A percentile compares a stretch with the other conserved stretches of the same genome.
Conservation (phyloP, 1,140 invertebrate genomes). For the Cydia amplana region DNA sequence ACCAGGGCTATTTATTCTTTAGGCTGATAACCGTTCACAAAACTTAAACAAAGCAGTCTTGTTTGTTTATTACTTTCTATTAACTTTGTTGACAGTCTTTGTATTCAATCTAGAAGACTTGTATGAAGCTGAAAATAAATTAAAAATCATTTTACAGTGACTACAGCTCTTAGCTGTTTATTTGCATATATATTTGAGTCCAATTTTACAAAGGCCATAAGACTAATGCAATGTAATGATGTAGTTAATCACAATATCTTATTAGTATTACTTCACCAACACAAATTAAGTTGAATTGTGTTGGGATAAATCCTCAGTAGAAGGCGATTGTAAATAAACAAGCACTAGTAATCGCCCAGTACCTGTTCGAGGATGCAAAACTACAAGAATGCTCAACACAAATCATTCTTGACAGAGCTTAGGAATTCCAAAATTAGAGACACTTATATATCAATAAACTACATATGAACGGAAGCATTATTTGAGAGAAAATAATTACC, state of each 20-base stretch:
- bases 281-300: neutral
- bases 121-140: conserved; percentile 4
- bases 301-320: neutral
- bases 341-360: neutral
- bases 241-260: neutral
- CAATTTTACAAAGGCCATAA: neutral
- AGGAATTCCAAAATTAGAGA: conserved; percentile 77
- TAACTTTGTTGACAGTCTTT: conserved; percentile 19
- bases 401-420: conserved; percentile 67
- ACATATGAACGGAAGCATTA: conserved; percentile 28
- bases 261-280: neutral
- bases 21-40: conserved; percentile 32
- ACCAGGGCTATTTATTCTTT: conserved; percentile 49
- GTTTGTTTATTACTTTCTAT: conserved; percentile 29
- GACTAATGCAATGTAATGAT: neutral
- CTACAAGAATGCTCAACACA: conserved; percentile 60
- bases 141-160: neutral
- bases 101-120: neutral
- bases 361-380: conserved; percentile 33
- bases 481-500: conserved; percentile 49
- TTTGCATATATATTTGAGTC: neutral
- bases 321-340: conserved; percentile 22
- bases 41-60: conserved; percentile 36
- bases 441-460: conserved; percentile 55
- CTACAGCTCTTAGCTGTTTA: neutral